Evolutionary conservation across 2,113 vertebrate genomes (phyloP), one percentile per base, ranked within the genome.

Genomic region (Halcyon senegalensis): DNA sequence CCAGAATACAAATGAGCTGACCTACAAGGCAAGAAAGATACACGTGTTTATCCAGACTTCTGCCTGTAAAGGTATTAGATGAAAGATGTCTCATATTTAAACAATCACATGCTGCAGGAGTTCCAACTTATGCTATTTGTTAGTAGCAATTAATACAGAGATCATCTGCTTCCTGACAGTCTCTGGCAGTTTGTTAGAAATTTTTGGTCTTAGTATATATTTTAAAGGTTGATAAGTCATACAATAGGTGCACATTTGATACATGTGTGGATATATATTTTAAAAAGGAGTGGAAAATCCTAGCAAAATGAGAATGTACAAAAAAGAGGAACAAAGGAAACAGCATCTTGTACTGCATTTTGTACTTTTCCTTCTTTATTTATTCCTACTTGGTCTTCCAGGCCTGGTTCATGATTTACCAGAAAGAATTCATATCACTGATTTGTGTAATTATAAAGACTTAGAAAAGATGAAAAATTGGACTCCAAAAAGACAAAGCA

Each of bases 121-220:
- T 92, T 90, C 24, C 69, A 82, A 41, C 2, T 95, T 94, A 68
- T 4, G 18, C 8, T 63, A 64, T 80, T 84, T 76, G 33, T 87
- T 76, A 76, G 35, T 21, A 64, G 28, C 25, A 88, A 74, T 93
- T 94, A 84, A 89, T 92, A 81, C 20, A 25, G 21, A 50, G 11
- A 86, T 96, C 51, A 78, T 72, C 86, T 89, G 53, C 39, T 92
- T 95, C 77, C 83, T 96, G 83, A 86, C 43, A 90, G 35, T 68
- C 35, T 77, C 79, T 66, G 86, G 7, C 60, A 82, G 76, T 76
- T 94, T 95, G 72, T 93, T 84, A 90, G 62, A 43, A 84, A 62
- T 75, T 84, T 77, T 69, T 91, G 7, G 11, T 93, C 69, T 83
- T 93, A 84, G 75, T 24, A 70, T 55, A 16, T 67, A 91, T 76